Evolutionary conservation across 2,797 vertebrate genomes (phyloP).

Genomic region (Hemibagrus guttatus): DNA sequence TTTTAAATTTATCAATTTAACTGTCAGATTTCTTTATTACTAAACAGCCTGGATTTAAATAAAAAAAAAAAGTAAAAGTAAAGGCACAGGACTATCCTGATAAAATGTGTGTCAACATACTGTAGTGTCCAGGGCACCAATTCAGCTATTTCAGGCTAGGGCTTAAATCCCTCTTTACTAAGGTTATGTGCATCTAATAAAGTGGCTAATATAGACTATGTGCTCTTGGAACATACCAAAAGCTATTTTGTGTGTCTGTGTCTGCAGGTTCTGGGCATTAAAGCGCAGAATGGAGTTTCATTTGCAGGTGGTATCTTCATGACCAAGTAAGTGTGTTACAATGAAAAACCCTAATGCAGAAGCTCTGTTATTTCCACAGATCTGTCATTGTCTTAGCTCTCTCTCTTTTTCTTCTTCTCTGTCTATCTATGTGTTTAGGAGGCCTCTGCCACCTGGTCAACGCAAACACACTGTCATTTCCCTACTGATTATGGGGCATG

Average conservation of each 20-base stretch:
- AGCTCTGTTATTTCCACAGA: conserved; percentile 62
- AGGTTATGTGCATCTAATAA: conserved; percentile 24
- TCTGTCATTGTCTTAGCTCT: conserved; percentile 4
- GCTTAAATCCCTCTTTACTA: conserved; percentile 2
- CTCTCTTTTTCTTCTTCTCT: conserved; percentile 22
- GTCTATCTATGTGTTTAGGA: conserved; percentile 59
- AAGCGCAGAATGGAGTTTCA: not conserved
- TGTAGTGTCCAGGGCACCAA: not conserved
- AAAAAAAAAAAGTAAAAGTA: not conserved
- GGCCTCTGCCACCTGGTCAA: conserved; percentile 68
- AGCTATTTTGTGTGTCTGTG: not conserved
- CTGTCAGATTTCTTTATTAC: not conserved
- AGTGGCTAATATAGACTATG: not conserved
- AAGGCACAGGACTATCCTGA: not conserved
- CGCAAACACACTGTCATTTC: conserved; percentile 72
- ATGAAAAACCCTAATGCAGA: conserved; percentile 41
- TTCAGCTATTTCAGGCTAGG: not conserved
- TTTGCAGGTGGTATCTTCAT: not conserved
- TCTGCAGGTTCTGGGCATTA: not conserved
- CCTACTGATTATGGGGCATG: conserved; percentile 73
- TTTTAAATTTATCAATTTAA: not conserved
- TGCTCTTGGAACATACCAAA: not conserved
- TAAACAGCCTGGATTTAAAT: conserved; percentile 2
- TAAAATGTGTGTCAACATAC: not conserved
- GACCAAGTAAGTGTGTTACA: conserved; percentile 42